A percentile compares a stretch with the other conserved stretches of the same genome.
phyloP scores from a whole-genome alignment of 2,797 vertebrate genomes.

The Tympanoctomys barrerae region DNA sequence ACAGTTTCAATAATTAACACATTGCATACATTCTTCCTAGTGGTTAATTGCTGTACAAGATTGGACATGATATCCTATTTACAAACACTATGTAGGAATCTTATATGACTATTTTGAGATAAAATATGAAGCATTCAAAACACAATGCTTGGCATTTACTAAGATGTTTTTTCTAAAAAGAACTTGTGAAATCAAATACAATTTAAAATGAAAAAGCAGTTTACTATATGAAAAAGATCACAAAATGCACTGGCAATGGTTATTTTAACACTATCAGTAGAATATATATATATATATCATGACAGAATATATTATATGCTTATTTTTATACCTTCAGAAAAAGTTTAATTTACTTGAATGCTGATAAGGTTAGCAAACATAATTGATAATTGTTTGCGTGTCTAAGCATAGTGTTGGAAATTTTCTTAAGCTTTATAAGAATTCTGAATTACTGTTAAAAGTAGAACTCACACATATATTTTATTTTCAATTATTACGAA shows the following conservation, averaged over 20 bases:
- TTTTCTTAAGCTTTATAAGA: neutral
- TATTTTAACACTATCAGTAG: neutral
- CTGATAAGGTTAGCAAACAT: neutral
- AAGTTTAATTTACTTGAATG: neutral
- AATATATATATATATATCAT: neutral
- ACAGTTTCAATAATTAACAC: too few relatives aligned
- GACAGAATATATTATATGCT: neutral
- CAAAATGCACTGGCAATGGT: constrained; percentile 2
- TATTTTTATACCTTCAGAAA: neutral
- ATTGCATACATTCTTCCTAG: too few relatives aligned
- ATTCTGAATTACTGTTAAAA: constrained; percentile 15
- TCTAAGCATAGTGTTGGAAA: neutral
- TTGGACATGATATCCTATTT: too few relatives aligned
- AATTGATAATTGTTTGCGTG: neutral
- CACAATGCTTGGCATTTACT: neutral
- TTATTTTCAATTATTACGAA: constrained; percentile 27
- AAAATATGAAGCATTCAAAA: neutral
- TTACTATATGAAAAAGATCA: neutral
- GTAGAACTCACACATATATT: neutral
- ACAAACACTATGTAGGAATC: neutral
- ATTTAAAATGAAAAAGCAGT: neutral
- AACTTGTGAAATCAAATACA: neutral
- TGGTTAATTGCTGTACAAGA: too few relatives aligned
- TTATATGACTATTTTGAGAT: neutral
- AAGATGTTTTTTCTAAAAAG: neutral